Evolutionary conservation across 2,797 vertebrate genomes (phyloP), one percentile per base, ranked within the genome.

Genomic region (Taeniopygia guttata): DNA sequence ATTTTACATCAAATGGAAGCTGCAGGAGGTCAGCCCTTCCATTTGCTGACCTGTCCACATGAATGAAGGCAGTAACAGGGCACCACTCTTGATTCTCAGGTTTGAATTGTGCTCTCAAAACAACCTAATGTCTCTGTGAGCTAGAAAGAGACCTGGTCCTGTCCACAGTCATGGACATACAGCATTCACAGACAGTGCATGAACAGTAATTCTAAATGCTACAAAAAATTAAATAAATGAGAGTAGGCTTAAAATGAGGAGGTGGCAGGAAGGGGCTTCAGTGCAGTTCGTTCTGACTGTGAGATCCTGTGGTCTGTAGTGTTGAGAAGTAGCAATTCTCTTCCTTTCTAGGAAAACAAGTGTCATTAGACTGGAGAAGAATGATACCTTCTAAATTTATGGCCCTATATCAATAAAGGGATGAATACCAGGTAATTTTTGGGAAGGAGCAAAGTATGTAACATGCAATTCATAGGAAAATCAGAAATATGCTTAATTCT

Each of bases 41-140:
- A 13, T 88, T 80, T 94, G 59, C 91, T 73, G 43, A 27, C 76
- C 38, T 89, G 83, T 56, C 67, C n/a, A 30, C 25, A 9, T 0
- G 7, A 73, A 70, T 36, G 67, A 91, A 81, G 51, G 46, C 59
- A 69, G 11, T 52, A 74, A 69, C 63, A 75, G n/a, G 68, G 30
- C 27, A 64, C 40, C n/a, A 7, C 32, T 73, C 25, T 49, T 17
- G 12, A 16, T 79, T 74, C 64, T 72, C 0, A 0, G 30, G 23
- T 54, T 85, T 88, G 69, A 89, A 84, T 69, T 73, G 54, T 52
- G 38, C 48, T 78, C 67, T 76, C 79, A 69, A 45, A 81, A 55
- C 82, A 88, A 14, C 40, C 38, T 73, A 69, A 69, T 36, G 26
- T 56, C 62, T 38, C 22, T 63, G 12, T 36, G 52, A 91, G 58